Percentiles rank a stretch among this genome's conserved stretches.
Evolutionary conservation across 1,140 invertebrate species (phyloP).

Genomic region (Drosophila rufa): DNA sequence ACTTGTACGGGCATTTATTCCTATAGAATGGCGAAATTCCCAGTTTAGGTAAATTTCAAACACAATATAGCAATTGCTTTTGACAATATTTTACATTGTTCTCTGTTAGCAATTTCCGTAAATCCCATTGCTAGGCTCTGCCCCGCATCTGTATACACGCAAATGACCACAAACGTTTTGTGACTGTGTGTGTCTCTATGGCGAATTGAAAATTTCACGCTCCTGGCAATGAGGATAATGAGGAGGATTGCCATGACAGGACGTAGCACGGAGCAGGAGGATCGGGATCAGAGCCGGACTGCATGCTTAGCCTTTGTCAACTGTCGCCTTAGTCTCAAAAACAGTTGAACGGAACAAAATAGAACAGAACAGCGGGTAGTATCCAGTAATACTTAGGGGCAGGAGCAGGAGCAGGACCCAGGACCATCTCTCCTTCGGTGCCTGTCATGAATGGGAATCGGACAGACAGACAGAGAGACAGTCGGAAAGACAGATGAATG

Average conservation of each 20-base stretch:
- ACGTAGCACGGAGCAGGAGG: constrained; percentile 17
- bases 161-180: constrained; percentile 73
- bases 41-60: constrained; percentile 1
- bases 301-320: constrained; percentile 80
- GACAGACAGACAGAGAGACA: constrained; percentile 32
- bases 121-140: constrained; percentile 11
- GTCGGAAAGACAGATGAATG: constrained; percentile 11
- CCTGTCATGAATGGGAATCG: constrained; percentile 67
- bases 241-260: constrained; percentile 67
- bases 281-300: constrained; percentile 46
- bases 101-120: constrained; percentile 8
- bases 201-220: constrained; percentile 80
- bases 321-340: constrained; percentile 72
- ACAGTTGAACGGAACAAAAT: constrained; percentile 59
- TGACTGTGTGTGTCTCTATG: constrained; percentile 45
- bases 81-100: constrained; percentile 12
- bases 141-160: constrained; percentile 37
- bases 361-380: constrained; percentile 31
- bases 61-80: constrained; percentile 5
- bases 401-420: constrained; percentile 8
- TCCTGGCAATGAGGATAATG: constrained; percentile 68
- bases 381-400: constrained; percentile 8
- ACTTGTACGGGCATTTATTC: not conserved
- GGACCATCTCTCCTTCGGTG: not conserved
- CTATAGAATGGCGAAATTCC: not conserved